Evolutionary conservation across 2,113 vertebrate species (phyloP).

Genomic region (Gnathonemus longibarbis): DNA sequence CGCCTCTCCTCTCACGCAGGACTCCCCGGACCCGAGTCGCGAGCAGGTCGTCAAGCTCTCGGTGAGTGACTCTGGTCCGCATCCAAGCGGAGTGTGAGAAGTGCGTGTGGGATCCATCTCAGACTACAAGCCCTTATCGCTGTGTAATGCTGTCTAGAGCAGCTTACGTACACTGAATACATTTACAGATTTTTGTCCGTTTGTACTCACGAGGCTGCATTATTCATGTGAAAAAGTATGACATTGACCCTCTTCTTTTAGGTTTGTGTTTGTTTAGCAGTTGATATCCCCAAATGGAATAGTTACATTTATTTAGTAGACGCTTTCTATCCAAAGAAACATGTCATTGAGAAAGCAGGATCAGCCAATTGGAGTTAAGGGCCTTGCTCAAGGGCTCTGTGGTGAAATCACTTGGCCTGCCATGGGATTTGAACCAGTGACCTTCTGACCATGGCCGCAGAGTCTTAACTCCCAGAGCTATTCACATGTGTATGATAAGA

Average conservation of each 20-base stretch:
- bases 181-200: background rate
- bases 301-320: background rate
- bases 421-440: background rate
- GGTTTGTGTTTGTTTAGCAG: background rate
- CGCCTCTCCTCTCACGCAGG: slow-evolving; percentile 53
- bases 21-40: slow-evolving; percentile 78
- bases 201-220: background rate
- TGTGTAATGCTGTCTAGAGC: background rate
- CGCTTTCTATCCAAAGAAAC: background rate
- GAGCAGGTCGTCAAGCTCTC: slow-evolving; percentile 90
- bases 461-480: background rate
- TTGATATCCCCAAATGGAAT: background rate
- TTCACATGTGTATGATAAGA: background rate
- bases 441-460: background rate
- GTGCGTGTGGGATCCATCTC: background rate
- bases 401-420: background rate
- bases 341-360: background rate
- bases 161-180: background rate
- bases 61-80: slow-evolving; percentile 60
- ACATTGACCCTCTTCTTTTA: background rate
- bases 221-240: background rate
- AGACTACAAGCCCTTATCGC: background rate
- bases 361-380: background rate
- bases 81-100: background rate
- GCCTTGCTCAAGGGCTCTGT: background rate